Conservation (phyloP, 2,888 invertebrate genomes). For the Melitaea athalia region DNA sequence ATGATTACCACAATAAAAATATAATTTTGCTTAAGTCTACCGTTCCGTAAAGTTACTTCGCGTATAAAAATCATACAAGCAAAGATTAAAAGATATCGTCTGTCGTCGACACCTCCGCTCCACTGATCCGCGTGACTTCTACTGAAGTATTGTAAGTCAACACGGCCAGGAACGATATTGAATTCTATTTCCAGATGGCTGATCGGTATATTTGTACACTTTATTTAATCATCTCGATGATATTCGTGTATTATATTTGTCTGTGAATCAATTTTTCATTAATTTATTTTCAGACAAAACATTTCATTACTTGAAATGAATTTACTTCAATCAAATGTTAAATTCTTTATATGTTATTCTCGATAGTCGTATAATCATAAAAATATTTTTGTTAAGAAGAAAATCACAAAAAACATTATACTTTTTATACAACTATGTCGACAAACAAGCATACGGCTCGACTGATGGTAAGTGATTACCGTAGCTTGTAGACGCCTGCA, state of each 20-base stretch:
- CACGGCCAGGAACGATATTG: slow-evolving; percentile 30
- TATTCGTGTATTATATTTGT: not conserved
- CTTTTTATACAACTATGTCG: no score
- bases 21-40: not conserved
- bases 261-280: no score
- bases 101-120: slow-evolving; percentile 58
- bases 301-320: no score
- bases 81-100: slow-evolving; percentile 23
- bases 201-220: slow-evolving; percentile 16
- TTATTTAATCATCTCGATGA: slow-evolving; percentile 7
- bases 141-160: slow-evolving; percentile 35
- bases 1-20: not conserved
- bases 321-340: no score
- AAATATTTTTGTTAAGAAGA: no score
- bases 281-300: no score
- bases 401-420: no score
- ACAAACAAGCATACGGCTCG: no score
- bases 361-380: no score
- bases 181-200: slow-evolving; percentile 29
- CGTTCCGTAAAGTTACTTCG: slow-evolving; percentile 9
- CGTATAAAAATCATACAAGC: slow-evolving; percentile 15
- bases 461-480: no score
- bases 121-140: slow-evolving; percentile 45
- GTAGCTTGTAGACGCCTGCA: no score
- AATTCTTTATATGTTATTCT: no score